phyloP scores from a whole-genome alignment of 2,113 vertebrate species.

The Melanocharis versteri region DNA sequence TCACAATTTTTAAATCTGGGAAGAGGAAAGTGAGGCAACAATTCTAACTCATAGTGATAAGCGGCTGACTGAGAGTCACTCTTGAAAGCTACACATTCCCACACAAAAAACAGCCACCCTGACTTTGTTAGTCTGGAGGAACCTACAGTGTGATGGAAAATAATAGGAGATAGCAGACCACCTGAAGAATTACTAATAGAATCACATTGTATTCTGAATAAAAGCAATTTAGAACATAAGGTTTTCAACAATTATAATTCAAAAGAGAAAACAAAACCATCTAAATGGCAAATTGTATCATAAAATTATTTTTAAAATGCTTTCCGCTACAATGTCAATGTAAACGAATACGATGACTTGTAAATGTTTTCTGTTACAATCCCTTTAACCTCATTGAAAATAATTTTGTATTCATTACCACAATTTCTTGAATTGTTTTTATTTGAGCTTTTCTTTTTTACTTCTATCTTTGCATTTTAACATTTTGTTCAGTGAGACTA shows the following conservation, averaged over 20 bases:
- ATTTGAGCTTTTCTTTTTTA: neutral
- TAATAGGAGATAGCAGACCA: neutral
- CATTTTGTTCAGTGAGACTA: neutral
- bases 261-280: neutral
- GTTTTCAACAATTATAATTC: neutral
- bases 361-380: neutral
- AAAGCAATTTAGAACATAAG: neutral
- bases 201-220: neutral
- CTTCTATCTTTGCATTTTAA: neutral
- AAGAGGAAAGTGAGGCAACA: neutral
- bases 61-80: neutral
- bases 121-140: neutral
- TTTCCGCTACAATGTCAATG: neutral
- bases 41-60: neutral
- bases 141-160: neutral
- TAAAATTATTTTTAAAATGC: neutral
- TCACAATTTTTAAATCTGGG: neutral
- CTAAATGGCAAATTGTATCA: neutral
- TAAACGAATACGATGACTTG: neutral
- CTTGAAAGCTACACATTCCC: neutral
- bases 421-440: neutral
- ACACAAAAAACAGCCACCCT: neutral
- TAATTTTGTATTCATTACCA: neutral
- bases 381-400: neutral
- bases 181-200: neutral